phyloP scores from a whole-genome alignment of 2,797 vertebrate genomes.

The Gobionotothen gibberifrons region DNA sequence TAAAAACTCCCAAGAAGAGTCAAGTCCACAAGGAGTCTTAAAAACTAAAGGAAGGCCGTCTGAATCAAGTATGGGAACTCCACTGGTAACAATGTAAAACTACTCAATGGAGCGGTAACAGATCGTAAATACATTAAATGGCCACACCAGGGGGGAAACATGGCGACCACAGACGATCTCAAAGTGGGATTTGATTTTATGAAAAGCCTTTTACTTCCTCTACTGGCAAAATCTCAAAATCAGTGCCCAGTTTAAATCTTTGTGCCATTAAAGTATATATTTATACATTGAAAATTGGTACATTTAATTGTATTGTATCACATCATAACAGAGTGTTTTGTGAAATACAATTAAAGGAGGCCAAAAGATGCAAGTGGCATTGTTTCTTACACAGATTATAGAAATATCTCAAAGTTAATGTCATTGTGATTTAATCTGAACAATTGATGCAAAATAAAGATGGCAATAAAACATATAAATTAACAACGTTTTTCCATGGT shows the following conservation, averaged over 20 bases:
- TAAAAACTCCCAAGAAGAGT: background rate
- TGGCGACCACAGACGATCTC: background rate
- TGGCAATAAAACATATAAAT: background rate
- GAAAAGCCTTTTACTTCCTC: background rate
- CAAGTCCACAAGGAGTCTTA: background rate
- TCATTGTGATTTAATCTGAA: background rate
- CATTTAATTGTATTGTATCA: too few relatives aligned
- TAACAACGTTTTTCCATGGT: background rate
- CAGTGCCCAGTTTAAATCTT: background rate
- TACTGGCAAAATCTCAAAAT: too few relatives aligned
- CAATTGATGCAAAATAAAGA: background rate
- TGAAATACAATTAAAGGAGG: background rate
- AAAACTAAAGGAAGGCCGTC: background rate
- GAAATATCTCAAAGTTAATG: constrained; percentile 3
- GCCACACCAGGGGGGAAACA: background rate
- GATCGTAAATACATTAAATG: background rate
- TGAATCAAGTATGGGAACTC: background rate
- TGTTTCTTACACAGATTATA: background rate
- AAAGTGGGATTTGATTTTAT: background rate
- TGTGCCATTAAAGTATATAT: background rate
- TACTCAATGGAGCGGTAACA: background rate
- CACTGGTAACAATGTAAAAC: background rate
- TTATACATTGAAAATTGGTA: background rate
- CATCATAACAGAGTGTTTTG: too few relatives aligned
- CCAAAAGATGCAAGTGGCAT: too few relatives aligned